Evolutionary conservation across 2,113 vertebrate genomes (phyloP).

Genomic region (Aspidoscelis tigris): DNA sequence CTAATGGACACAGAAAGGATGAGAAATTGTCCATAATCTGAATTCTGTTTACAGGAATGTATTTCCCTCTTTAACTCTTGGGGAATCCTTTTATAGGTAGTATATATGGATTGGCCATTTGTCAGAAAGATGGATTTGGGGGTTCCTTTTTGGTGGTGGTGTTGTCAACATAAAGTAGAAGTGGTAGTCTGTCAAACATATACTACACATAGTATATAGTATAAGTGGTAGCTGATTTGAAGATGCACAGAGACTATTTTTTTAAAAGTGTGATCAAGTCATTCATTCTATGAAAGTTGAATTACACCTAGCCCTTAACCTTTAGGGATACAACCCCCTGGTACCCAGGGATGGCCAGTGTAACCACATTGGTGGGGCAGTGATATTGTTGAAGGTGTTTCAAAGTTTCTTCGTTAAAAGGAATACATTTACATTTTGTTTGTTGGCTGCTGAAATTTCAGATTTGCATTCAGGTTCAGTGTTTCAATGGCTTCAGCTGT

Average conservation of each 20-base stretch:
- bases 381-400: too few relatives aligned
- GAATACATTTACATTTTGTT: too few relatives aligned
- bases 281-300: not conserved
- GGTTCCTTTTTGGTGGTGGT: not conserved
- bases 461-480: too few relatives aligned
- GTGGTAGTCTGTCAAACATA: not conserved
- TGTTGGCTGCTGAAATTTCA: too few relatives aligned
- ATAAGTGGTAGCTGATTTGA: not conserved
- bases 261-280: not conserved
- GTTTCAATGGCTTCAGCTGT: too few relatives aligned
- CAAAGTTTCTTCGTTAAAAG: too few relatives aligned
- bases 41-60: constrained; percentile 27
- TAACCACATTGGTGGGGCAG: too few relatives aligned
- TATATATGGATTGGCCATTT: constrained; percentile 13
- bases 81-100: constrained; percentile 13
- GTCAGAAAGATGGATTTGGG: not conserved
- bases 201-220: not conserved
- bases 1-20: constrained; percentile 22
- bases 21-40: constrained; percentile 13
- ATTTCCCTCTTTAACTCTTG: constrained; percentile 9
- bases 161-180: not conserved
- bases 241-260: not conserved
- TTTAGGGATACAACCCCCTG: not conserved
- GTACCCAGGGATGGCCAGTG: not conserved
- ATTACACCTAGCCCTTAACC: not conserved